These are phyloP conservation scores for Incurvaria masculella DNA, from an alignment of 2,888 invertebrate species.

Conservation along the genomic window DNA sequence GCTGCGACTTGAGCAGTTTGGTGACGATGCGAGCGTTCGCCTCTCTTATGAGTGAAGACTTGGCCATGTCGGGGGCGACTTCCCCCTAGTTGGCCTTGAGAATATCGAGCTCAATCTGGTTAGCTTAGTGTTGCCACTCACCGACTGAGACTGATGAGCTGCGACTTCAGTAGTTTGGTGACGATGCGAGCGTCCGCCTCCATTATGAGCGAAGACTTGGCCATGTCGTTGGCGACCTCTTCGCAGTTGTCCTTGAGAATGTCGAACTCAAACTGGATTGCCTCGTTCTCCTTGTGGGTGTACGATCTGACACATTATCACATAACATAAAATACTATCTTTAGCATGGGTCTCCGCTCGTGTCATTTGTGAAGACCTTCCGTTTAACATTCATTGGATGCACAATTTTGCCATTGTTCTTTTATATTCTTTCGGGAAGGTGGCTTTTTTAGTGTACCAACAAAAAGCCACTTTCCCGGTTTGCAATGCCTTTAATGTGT, in stretches of 20 bases:
- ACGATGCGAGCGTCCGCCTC: slow-evolving; percentile 94
- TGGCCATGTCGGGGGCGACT: slow-evolving; percentile 93
- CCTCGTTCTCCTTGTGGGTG: slow-evolving; percentile 98
- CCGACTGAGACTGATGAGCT: slow-evolving; percentile 70
- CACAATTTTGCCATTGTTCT: no score
- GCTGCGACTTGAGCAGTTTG: slow-evolving; percentile 87
- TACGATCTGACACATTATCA: slow-evolving; percentile 73
- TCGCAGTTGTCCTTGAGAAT: slow-evolving; percentile 88
- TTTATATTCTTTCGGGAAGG: no score
- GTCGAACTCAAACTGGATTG: slow-evolving; percentile 98
- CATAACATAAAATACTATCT: no score
- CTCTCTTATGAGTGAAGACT: slow-evolving; percentile 91
- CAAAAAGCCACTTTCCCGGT: no score
- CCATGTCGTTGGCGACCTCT: slow-evolving; percentile 94
- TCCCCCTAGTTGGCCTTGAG: slow-evolving; percentile 89
- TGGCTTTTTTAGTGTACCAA: no score
- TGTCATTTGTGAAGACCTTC: no score
- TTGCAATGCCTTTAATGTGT: no score
- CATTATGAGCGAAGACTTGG: slow-evolving; percentile 89
- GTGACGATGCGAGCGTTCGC: slow-evolving; percentile 91
- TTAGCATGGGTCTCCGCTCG: no score
- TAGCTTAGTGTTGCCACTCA: slow-evolving; percentile 66
- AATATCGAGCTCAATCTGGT: slow-evolving; percentile 97
- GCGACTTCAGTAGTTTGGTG: slow-evolving; percentile 85
- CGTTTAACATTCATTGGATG: no score